A percentile compares a stretch with the other conserved stretches of the same genome.
phyloP scores from a whole-genome alignment of 2,797 vertebrate genomes.

The Gastrophryne carolinensis region DNA sequence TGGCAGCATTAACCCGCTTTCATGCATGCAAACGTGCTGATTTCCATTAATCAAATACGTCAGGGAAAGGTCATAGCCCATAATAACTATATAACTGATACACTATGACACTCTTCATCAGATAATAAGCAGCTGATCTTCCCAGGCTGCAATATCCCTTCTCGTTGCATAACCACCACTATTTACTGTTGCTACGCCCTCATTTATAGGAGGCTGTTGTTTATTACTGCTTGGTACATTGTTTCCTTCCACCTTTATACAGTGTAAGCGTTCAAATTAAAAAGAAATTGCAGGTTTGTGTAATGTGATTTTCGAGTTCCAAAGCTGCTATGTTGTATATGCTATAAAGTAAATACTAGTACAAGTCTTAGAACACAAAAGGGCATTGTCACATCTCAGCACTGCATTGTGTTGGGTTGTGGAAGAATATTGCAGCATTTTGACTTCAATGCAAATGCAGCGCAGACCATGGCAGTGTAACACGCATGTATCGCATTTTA shows the following conservation, averaged over 20 bases:
- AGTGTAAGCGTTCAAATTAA: neutral
- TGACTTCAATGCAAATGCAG: too few relatives aligned
- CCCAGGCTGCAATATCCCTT: neutral
- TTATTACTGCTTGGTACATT: neutral
- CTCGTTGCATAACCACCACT: neutral
- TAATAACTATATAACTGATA: neutral
- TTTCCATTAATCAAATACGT: neutral
- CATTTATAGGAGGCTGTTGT: neutral
- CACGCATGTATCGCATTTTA: too few relatives aligned
- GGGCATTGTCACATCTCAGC: too few relatives aligned
- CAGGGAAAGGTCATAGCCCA: neutral
- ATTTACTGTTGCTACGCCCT: neutral
- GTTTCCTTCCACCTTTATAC: neutral
- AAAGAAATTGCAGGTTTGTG: neutral
- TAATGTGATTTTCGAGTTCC: neutral
- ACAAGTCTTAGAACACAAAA: too few relatives aligned
- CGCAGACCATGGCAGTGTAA: too few relatives aligned
- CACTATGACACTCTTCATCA: neutral
- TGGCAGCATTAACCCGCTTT: neutral
- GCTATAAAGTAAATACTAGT: too few relatives aligned
- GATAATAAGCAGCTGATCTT: neutral
- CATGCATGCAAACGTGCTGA: neutral
- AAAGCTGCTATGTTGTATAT: neutral
- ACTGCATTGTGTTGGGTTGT: too few relatives aligned
- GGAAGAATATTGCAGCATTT: too few relatives aligned